Percentiles rank a stretch among this genome's conserved stretches.
These are phyloP conservation scores for Argyra leucocephala DNA, from an alignment of 2,888 invertebrate genomes.

Conservation along the genomic window DNA sequence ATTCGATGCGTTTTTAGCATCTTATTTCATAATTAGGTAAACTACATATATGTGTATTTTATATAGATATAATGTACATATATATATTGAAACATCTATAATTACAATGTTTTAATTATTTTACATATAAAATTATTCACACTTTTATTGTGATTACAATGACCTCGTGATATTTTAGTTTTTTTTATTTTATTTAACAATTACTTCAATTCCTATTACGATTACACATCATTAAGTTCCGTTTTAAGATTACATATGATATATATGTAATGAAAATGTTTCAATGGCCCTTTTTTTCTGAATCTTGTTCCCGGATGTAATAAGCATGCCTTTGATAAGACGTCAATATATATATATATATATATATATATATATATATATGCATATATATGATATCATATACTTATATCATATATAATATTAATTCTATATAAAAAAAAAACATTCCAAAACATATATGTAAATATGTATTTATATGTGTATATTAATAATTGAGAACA, in stretches of 20 bases:
- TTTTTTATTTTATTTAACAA: background rate
- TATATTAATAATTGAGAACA: too few species aligned
- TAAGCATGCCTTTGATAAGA: constrained; percentile 9
- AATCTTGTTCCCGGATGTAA: constrained; percentile 18
- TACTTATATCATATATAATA: too few species aligned
- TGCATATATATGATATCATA: background rate
- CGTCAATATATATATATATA: background rate
- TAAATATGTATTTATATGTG: too few species aligned
- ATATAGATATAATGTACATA: too few species aligned
- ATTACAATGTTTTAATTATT: too few species aligned
- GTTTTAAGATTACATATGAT: background rate
- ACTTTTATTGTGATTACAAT: constrained; percentile 3
- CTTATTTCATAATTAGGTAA: background rate
- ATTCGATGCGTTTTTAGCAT: background rate
- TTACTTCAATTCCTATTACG: constrained; percentile 6
- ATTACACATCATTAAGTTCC: constrained; percentile 3
- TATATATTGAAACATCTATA: too few species aligned
- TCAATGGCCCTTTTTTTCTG: background rate
- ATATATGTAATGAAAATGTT: background rate
- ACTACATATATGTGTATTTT: background rate
- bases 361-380: background rate
- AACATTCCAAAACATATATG: too few species aligned
- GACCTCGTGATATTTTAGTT: background rate
- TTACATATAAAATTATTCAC: background rate
- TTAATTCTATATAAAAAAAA: too few species aligned